phyloP scores from a whole-genome alignment of 2,888 invertebrate species.

The Plebejus anna region DNA sequence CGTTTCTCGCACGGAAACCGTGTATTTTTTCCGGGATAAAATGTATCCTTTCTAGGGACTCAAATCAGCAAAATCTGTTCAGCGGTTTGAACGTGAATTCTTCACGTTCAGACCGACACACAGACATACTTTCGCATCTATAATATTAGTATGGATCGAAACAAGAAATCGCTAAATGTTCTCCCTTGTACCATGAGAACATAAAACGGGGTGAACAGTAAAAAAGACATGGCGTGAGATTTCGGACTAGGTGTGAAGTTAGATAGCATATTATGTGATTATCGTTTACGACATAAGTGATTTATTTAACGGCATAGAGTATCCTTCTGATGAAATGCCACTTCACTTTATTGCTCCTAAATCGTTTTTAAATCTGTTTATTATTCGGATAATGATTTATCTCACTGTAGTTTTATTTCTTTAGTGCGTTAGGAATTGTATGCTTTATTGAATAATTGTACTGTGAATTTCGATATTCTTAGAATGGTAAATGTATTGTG shows the following conservation, averaged over 20 bases:
- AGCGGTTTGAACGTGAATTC: too few species aligned
- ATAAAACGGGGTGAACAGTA: constrained; percentile 61
- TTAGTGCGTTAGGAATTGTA: background rate
- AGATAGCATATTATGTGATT: constrained; percentile 57
- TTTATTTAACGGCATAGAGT: constrained; percentile 44
- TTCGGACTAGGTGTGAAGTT: constrained; percentile 64
- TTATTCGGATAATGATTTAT: constrained; percentile 26
- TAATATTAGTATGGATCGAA: background rate
- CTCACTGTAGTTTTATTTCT: constrained; percentile 30
- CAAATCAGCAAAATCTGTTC: too few species aligned
- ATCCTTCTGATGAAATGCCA: constrained; percentile 34
- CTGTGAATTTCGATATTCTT: constrained; percentile 4
- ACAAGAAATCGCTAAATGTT: constrained; percentile 30
- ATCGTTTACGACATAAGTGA: constrained; percentile 58
- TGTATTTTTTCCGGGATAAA: too few species aligned
- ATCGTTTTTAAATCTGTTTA: constrained; percentile 30
- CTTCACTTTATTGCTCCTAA: constrained; percentile 22
- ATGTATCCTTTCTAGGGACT: too few species aligned
- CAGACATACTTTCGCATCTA: too few species aligned
- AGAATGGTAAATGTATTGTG: background rate
- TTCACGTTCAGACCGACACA: too few species aligned
- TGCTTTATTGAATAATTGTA: constrained; percentile 10
- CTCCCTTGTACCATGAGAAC: constrained; percentile 44
- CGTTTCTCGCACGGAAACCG: too few species aligned
- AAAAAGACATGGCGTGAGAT: constrained; percentile 65